Evolutionary conservation across 2,888 invertebrate species (phyloP).

Genomic region (Tenthredo scrophulariae): DNA sequence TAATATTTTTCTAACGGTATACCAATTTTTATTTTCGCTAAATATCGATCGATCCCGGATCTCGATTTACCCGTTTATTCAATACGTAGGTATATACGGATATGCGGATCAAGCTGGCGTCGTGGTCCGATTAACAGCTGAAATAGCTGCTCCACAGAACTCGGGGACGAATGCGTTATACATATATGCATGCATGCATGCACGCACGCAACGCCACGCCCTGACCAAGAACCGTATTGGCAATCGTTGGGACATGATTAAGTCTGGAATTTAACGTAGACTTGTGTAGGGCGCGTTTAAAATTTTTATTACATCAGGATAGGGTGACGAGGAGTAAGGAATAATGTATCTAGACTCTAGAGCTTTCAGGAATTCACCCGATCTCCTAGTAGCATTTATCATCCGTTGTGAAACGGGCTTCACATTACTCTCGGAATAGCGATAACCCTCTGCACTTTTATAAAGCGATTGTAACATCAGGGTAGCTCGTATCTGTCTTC

Average conservation of each 20-base stretch:
- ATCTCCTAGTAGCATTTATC: not conserved
- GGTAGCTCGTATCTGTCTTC: constrained; percentile 1
- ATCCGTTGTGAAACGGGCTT: not conserved
- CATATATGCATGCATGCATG: not conserved
- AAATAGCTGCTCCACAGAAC: not conserved
- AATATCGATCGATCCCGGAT: not conserved
- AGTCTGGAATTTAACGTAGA: not conserved
- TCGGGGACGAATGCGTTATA: not conserved
- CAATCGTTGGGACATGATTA: not conserved
- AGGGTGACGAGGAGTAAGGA: not conserved
- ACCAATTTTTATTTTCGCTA: not conserved
- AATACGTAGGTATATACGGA: not conserved
- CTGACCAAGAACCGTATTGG: not conserved
- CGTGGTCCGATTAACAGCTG: not conserved
- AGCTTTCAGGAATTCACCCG: not conserved
- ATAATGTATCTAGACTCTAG: not conserved
- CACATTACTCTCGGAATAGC: not conserved
- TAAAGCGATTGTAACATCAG: constrained; percentile 7
- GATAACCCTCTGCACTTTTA: constrained; percentile 11
- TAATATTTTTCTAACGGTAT: not conserved
- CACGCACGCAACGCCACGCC: not conserved
- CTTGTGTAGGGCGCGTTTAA: not conserved
- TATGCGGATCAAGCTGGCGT: not conserved
- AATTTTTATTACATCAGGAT: constrained; percentile 6
- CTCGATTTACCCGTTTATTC: not conserved